phyloP scores from a whole-genome alignment of 2,888 invertebrate genomes.

The Mesoligia furuncula region DNA sequence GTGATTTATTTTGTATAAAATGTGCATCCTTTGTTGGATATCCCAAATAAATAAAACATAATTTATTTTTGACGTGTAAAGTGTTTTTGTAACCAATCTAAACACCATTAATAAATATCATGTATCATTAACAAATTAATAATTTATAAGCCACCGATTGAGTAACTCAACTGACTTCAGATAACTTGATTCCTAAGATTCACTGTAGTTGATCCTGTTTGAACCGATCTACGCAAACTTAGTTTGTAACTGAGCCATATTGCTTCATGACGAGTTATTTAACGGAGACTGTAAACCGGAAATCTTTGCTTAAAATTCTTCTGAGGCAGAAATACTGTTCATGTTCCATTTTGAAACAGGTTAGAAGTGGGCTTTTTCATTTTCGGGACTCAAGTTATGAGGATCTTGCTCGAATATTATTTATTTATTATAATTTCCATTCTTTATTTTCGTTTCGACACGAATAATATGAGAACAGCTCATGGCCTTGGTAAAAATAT shows the following conservation, averaged over 20 bases:
- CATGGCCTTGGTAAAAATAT: neutral
- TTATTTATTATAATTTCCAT: neutral
- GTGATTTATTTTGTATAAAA: no score
- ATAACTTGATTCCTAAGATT: slow-evolving; percentile 22
- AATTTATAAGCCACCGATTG: neutral
- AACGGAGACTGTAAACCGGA: slow-evolving; percentile 16
- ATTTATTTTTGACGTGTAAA: no score
- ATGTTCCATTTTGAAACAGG: neutral
- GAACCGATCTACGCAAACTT: slow-evolving; percentile 42
- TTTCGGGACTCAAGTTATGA: neutral
- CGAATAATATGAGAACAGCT: neutral
- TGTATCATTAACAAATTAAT: neutral
- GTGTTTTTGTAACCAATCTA: neutral
- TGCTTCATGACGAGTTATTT: slow-evolving; percentile 29
- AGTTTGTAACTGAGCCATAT: slow-evolving; percentile 51
- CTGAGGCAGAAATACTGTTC: neutral
- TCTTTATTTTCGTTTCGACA: neutral
- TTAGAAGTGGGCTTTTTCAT: neutral
- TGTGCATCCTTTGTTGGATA: no score
- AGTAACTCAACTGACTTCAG: slow-evolving; percentile 13
- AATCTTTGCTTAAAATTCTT: neutral
- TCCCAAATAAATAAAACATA: no score
- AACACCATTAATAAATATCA: neutral
- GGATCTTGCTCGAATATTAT: neutral
- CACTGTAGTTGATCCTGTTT: slow-evolving; percentile 21